A percentile compares a stretch with the other conserved stretches of the same genome.
Conservation (phyloP, 2,797 vertebrate species). For the Falco columbarius region DNA sequence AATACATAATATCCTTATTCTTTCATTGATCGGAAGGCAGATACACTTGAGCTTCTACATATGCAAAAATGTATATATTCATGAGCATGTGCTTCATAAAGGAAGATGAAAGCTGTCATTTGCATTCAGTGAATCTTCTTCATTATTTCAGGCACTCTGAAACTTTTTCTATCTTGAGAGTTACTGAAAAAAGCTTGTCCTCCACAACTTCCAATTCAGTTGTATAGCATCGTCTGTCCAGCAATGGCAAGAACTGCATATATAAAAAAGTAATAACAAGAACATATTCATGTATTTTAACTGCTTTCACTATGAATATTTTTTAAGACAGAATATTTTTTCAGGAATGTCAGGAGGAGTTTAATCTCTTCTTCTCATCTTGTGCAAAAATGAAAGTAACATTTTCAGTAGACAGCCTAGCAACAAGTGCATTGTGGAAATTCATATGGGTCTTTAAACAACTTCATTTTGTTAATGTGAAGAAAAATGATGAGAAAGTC, state of each 20-base stretch:
- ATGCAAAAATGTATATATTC: conserved; percentile 56
- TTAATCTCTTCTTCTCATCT: background rate
- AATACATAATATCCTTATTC: conserved; percentile 12
- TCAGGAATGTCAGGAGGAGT: background rate
- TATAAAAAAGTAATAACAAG: background rate
- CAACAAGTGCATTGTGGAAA: background rate
- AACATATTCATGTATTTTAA: background rate
- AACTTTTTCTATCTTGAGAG: background rate
- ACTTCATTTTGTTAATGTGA: background rate
- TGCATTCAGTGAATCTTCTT: conserved; percentile 26
- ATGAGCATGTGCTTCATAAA: conserved; percentile 56
- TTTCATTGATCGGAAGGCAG: conserved; percentile 29
- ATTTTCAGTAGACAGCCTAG: background rate
- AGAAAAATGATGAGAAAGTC: background rate
- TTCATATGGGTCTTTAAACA: background rate
- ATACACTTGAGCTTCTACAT: conserved; percentile 15
- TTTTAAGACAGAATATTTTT: conserved; percentile 6
- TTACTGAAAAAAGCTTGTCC: background rate
- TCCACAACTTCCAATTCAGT: background rate
- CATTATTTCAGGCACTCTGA: conserved; percentile 33
- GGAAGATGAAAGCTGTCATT: conserved; percentile 47
- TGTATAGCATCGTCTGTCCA: background rate
- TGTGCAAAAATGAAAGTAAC: background rate
- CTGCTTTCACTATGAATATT: background rate
- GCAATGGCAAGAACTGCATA: background rate